Base-by-base conservation (phyloP, 2,797 vertebrate genomes). In the Amazona finschi region DNA sequence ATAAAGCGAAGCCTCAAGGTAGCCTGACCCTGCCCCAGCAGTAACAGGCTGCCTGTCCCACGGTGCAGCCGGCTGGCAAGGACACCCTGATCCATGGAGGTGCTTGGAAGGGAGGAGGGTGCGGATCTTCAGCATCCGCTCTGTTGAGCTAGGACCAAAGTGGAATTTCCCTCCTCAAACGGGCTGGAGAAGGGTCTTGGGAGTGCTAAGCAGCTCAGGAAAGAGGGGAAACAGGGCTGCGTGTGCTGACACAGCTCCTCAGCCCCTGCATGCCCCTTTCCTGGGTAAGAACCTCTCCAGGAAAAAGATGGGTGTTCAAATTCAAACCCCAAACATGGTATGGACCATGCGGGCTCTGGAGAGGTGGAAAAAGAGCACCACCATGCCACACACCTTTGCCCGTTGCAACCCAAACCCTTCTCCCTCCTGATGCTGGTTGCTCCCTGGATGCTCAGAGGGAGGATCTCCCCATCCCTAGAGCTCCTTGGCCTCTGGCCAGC, bases 1-100 rank as follows among this genome's bases (percentile, higher is more conserved):
- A 96, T 92, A 90, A 79, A 58, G 27, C 0, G 1, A 84, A 85
- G 89, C 75, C 87, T 84, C 87, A 31, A 83, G 89, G 87, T 76
- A 90, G 92, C 77, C 77, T 85, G 77, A 44, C 60, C 67, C 85
- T 75, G 80, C n/a, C 44, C 83, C 50, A 53, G 50, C 53, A 62
- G 10, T 12, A 18, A 46, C 19, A 55, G 91, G 57, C 74, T 79
- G 50, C 72, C 66, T 27, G 33, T 31, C 33, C 61, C 52, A 15
- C 1, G 15, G 65, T 10, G 82, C 41, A 43, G 57, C 28, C 0
- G 0, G 18, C 65, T 88, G 73, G 24, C 38, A 58, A 22, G 49
- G 65, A 64, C 64, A 47, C 11, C 43, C 15, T 0, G 4, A 70
- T 12, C 46, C 38, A 3, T 1, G 0, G 3, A 49, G 17, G 14